A percentile compares a stretch with the other conserved stretches of the same genome.
Conservation (phyloP, 2,888 invertebrate species). For the Morpho deidamia region DNA sequence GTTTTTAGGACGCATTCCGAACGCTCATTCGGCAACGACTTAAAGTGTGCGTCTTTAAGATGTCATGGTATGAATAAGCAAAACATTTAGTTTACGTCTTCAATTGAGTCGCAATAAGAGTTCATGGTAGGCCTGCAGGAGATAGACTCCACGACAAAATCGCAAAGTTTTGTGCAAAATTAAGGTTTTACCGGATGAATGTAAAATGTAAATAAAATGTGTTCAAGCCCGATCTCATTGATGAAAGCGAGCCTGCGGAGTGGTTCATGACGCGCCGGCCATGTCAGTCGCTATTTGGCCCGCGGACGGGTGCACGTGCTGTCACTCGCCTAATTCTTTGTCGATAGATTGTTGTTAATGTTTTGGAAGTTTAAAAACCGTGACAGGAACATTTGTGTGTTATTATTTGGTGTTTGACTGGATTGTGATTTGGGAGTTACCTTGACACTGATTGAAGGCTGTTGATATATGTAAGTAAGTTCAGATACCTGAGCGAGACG, state of each 20-base stretch:
- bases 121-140: too few relatives aligned
- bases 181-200: too few relatives aligned
- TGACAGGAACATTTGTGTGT: constrained; percentile 15
- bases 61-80: too few relatives aligned
- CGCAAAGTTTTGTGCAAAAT: too few relatives aligned
- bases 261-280: constrained; percentile 3
- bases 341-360: constrained; percentile 7
- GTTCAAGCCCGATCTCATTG: constrained; percentile 17
- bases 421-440: constrained; percentile 5
- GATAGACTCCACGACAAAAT: too few relatives aligned
- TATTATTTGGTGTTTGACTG: constrained; percentile 12
- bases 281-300: constrained; percentile 56
- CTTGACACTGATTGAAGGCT: constrained; percentile 1
- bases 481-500: background rate
- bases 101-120: too few relatives aligned
- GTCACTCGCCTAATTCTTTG: background rate
- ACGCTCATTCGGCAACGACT: too few relatives aligned
- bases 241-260: constrained; percentile 18
- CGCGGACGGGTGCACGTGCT: constrained; percentile 38
- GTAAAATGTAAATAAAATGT: constrained; percentile 13
- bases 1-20: too few relatives aligned
- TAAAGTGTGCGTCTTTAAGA: too few relatives aligned
- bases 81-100: too few relatives aligned
- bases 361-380: constrained; percentile 5
- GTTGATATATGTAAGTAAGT: constrained; percentile 4